phyloP scores from a whole-genome alignment of 2,797 vertebrate genomes.

The Lepus oiostolus region DNA sequence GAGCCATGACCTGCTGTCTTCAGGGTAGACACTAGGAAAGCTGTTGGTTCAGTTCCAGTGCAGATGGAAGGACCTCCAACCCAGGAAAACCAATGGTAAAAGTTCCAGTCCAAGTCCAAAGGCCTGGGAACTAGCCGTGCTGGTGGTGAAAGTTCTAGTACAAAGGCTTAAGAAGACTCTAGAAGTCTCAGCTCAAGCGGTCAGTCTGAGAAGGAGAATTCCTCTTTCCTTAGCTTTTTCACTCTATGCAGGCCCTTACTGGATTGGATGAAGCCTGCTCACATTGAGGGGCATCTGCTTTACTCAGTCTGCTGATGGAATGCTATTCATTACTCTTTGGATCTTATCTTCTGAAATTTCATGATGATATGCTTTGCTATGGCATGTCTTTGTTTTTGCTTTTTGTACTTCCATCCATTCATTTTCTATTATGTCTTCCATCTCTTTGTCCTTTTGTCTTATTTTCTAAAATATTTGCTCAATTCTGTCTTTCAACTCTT shows the following conservation, averaged over 20 bases:
- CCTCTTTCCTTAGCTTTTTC: background rate
- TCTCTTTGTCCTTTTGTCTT: background rate
- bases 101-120: too few relatives aligned
- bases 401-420: constrained; percentile 1
- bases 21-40: background rate
- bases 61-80: background rate
- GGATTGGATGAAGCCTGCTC: background rate
- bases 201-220: background rate
- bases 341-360: constrained; percentile 24
- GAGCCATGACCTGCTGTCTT: background rate
- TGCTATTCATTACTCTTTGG: background rate
- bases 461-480: constrained; percentile 52
- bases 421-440: constrained; percentile 13
- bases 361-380: background rate
- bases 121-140: too few relatives aligned
- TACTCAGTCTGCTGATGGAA: background rate
- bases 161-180: background rate
- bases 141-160: background rate
- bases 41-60: background rate
- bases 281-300: background rate
- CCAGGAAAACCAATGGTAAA: background rate
- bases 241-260: background rate
- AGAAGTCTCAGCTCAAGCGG: background rate
- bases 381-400: background rate
- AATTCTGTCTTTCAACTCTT: constrained; percentile 13